A percentile compares a stretch with the other conserved stretches of the same genome.
These are phyloP conservation scores for Momotus momota DNA, from an alignment of 2,797 vertebrate species.

Conservation along the genomic window DNA sequence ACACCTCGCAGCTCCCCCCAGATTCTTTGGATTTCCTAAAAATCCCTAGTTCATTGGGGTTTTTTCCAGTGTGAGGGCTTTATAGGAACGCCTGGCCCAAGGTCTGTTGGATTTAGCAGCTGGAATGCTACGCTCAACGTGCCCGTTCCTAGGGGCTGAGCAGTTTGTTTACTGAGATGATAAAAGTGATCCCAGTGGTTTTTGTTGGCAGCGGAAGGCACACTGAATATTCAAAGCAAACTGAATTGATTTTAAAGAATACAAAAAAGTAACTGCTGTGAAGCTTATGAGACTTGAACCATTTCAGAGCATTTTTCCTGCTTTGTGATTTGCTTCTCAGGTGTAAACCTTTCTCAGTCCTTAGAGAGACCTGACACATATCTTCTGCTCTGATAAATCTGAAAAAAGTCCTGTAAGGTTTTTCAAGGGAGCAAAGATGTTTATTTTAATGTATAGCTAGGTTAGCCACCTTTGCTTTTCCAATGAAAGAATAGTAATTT, in stretches of 20 bases:
- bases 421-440: background rate
- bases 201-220: conserved; percentile 45
- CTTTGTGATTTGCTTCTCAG: background rate
- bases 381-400: background rate
- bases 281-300: background rate
- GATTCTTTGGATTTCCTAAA: conserved; percentile 2
- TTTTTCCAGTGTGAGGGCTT: background rate
- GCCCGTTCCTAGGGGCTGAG: conserved; percentile 20
- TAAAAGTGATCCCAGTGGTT: conserved; percentile 48
- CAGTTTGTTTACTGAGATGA: conserved; percentile 53
- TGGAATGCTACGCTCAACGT: conserved; percentile 41
- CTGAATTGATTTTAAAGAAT: conserved; percentile 40
- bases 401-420: background rate
- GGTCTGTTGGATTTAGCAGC: conserved; percentile 23
- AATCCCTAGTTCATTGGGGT: background rate
- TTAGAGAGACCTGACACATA: background rate
- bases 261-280: background rate
- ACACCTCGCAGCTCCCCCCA: background rate
- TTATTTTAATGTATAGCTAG: background rate
- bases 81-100: background rate
- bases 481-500: conserved; percentile 3
- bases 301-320: background rate
- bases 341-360: background rate
- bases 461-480: background rate
- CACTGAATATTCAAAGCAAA: conserved; percentile 49